Base-by-base conservation (phyloP, 1,140 invertebrate species). In the Drosophila arizonae region DNA sequence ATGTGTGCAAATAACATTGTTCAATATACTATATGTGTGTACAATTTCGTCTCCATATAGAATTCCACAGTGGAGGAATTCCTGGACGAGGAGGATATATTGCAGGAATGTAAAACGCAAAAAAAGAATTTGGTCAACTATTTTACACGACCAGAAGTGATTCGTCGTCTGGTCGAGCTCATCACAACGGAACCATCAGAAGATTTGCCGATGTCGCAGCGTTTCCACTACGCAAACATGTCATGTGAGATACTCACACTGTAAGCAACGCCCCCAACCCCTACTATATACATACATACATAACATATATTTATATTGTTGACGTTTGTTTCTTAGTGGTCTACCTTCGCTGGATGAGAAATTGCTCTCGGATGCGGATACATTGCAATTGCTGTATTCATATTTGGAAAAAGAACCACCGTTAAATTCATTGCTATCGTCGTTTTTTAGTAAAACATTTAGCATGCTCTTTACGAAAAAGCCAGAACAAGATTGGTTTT, bases 401-500 rank as follows among this genome's bases (percentile, higher is more conserved):
- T 99, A 98, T 93, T 93, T 98, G 76, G 95, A 98, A 91, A 94
- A 94, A 60, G 95, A 97, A 68, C 94, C 96, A 89, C 96, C 96
- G 39, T 93, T 99, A 50, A 99, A 99, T 94, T 97, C 98, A 67
- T 93, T 99, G 58, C 94, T 99, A 81, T 97, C 98, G 39, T 98
- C 97, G 75, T 99, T 98, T 94, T 98, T 98, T 93, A 98, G 96
- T 92, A 98, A 98, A 94, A 97, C 97, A 58, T 94, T 99, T 92
- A 95, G 96, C 81, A 95, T 97, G 91, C 94, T 98, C 77, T 94
- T 98, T 71, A 95, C 95, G 66, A 94, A 95, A 90, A 97, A 96
- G 79, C 90, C 92, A 68, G 93, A 93, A 90, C 93, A 93, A 96
- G 96, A 97, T 93, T 97, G 96, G 96, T 97, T 96, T 92, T 95